phyloP scores from a whole-genome alignment of 2,797 vertebrate species.

The Numenius phaeopus region DNA sequence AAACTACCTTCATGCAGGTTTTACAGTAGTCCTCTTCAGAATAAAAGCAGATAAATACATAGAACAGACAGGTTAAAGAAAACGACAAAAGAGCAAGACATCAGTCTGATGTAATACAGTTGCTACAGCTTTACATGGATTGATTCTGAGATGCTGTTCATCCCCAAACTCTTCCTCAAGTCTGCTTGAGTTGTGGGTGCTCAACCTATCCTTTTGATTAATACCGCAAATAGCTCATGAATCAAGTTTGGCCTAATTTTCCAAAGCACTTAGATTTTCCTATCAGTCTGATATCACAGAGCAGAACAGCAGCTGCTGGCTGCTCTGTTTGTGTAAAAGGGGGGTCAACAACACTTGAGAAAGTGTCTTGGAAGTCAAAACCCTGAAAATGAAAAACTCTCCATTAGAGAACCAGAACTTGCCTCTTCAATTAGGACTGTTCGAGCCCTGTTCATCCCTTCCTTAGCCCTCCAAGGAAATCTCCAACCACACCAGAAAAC shows the following conservation, averaged over 20 bases:
- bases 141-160: not conserved
- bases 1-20: not conserved
- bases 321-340: not conserved
- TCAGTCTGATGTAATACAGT: not conserved
- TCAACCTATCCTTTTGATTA: not conserved
- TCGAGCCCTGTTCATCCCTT: not conserved
- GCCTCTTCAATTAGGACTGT: not conserved
- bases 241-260: not conserved
- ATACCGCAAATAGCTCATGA: not conserved
- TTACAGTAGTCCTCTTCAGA: not conserved
- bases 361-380: not conserved
- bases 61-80: not conserved
- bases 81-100: not conserved
- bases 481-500: not conserved
- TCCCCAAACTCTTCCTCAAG: not conserved
- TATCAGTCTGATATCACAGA: not conserved
- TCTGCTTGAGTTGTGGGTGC: not conserved
- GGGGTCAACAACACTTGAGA: not conserved
- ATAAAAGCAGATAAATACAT: not conserved
- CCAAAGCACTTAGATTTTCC: not conserved
- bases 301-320: not conserved
- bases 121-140: not conserved
- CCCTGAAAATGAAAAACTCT: not conserved
- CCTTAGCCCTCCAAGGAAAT: not conserved
- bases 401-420: not conserved